Evolutionary conservation across 2,888 invertebrate genomes (phyloP).

Genomic region (Epistrophe eligans): DNA sequence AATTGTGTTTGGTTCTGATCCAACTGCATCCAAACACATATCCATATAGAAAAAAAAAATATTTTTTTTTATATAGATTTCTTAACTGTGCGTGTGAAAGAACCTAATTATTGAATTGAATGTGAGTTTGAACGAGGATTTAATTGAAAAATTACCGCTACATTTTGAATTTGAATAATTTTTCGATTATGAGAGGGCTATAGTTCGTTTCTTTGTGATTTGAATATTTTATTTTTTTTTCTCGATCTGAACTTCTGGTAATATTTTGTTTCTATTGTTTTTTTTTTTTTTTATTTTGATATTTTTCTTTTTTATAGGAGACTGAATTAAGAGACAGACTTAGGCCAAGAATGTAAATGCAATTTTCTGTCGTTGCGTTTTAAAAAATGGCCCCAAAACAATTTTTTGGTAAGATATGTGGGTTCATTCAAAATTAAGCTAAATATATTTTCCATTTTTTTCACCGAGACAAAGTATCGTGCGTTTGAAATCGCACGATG

Average conservation of each 20-base stretch:
- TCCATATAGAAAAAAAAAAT: background rate
- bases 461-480: too few relatives aligned
- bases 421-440: too few relatives aligned
- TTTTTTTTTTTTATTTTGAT: background rate
- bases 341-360: too few relatives aligned
- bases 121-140: conserved; percentile 75
- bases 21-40: background rate
- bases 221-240: background rate
- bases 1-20: conserved; percentile 55
- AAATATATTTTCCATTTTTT: too few relatives aligned
- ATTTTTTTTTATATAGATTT: background rate
- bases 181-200: conserved; percentile 59
- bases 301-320: too few relatives aligned
- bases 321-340: too few relatives aligned
- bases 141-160: conserved; percentile 75
- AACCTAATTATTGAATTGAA: conserved; percentile 71
- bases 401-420: too few relatives aligned
- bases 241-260: conserved; percentile 7
- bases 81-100: conserved; percentile 61
- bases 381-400: too few relatives aligned
- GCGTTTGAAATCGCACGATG: too few relatives aligned
- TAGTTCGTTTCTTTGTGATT: conserved; percentile 1
- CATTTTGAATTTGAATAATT: conserved; percentile 70
- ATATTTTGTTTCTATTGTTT: conserved; percentile 10
- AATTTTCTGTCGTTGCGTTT: too few relatives aligned